Evolutionary conservation across 2,888 invertebrate species (phyloP).

Genomic region (Conops quadrifasciatus): DNA sequence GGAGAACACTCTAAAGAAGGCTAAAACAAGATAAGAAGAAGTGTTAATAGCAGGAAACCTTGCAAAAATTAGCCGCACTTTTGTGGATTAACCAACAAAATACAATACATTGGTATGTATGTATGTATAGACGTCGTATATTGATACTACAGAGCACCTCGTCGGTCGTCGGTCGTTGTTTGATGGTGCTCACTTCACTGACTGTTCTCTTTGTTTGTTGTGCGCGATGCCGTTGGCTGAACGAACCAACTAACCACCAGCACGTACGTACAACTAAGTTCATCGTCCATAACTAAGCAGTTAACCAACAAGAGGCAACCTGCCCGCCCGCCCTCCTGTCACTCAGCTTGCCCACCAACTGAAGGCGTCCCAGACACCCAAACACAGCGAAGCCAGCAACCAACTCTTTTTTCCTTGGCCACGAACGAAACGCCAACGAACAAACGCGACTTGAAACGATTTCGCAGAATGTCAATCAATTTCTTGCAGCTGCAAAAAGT

Average conservation of each 20-base stretch:
- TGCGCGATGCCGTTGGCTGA: not conserved
- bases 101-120: conserved; percentile 1
- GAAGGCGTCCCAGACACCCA: conserved; percentile 27
- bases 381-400: not conserved
- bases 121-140: not conserved
- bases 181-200: not conserved
- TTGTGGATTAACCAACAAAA: conserved; percentile 24
- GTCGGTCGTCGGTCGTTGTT: not conserved
- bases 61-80: conserved; percentile 34
- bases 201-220: not conserved
- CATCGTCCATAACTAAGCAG: conserved; percentile 10
- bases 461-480: conserved; percentile 25
- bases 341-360: conserved; percentile 34
- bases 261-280: not conserved
- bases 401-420: conserved; percentile 11
- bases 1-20: not conserved
- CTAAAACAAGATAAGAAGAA: not conserved
- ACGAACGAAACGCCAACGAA: conserved; percentile 2
- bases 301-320: conserved; percentile 7
- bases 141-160: not conserved
- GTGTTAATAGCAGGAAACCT: conserved; percentile 22
- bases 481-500: conserved; percentile 4
- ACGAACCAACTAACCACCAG: not conserved
- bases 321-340: conserved; percentile 14
- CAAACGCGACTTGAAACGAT: conserved; percentile 23